phyloP scores from a whole-genome alignment of 1,140 invertebrate genomes.

The Scylla paramamosain region DNA sequence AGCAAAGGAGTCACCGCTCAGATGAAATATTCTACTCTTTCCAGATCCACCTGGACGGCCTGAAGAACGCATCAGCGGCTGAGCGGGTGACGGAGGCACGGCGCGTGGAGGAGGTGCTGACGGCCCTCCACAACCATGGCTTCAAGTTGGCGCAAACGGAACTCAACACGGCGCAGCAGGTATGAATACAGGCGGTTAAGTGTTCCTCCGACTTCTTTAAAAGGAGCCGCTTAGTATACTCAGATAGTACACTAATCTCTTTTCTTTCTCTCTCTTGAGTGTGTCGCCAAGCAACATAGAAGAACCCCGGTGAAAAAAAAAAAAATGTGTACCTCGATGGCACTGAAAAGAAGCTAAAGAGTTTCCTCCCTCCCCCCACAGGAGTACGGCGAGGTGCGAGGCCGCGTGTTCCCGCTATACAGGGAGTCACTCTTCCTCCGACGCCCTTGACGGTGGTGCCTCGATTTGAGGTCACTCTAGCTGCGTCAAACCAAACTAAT shows the following conservation, averaged over 20 bases:
- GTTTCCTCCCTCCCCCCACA: conserved; percentile 23
- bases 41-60: conserved; percentile 70
- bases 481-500: too few relatives aligned
- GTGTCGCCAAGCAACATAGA: too few relatives aligned
- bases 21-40: not conserved
- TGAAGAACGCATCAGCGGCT: conserved; percentile 51
- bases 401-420: conserved; percentile 63
- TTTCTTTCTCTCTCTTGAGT: too few relatives aligned
- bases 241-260: too few relatives aligned
- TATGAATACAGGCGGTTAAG: not conserved
- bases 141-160: conserved; percentile 72
- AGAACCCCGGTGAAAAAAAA: too few relatives aligned
- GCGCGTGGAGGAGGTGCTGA: conserved; percentile 64
- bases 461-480: not conserved
- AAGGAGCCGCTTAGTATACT: not conserved
- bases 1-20: not conserved
- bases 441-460: not conserved
- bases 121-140: conserved; percentile 46
- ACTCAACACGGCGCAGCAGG: conserved; percentile 71
- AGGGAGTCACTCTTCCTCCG: conserved; percentile 68
- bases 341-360: not conserved
- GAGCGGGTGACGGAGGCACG: conserved; percentile 53
- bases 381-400: conserved; percentile 63
- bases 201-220: not conserved
- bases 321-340: not conserved